Evolutionary conservation across 2,113 vertebrate genomes (phyloP), one percentile per base, ranked within the genome.

Genomic region (Pelvicachromis taeniatus): DNA sequence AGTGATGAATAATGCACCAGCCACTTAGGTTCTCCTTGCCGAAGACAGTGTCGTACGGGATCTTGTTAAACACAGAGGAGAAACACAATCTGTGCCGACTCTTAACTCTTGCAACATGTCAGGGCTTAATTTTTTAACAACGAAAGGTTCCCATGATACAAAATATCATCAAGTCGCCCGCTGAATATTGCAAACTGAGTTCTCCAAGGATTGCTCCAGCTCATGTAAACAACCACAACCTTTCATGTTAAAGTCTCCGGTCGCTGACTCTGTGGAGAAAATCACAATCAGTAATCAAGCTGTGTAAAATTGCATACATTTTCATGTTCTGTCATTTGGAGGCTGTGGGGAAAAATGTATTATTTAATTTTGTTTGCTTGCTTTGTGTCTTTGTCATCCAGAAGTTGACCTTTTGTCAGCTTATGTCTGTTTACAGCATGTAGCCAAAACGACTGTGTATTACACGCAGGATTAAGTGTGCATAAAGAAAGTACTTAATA

Each of bases 1-100:
- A 53, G 77, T 4, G 7, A 92, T 95, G 89, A 93, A 95, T 95
- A 89, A 92, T 95, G 86, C 77, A 95, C 35, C 45, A 31, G 75
- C 59, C 91, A 80, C 88, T 93, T 87, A 85, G 85, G 59, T 42
- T 77, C 40, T 61, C 54, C 80, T 16, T 9, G 77, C 82, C 55
- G 38, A 61, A 23, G 85, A 81, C 9, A 31, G 53, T 79, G 83
- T 78, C 80, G 58, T 59, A 4, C 19, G 70, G 86, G 82, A 87
- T 77, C 77, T 55, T 85, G 86, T 91, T 87, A 77, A 85, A 84
- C 91, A 84, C 42, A 11, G 59, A 77, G 80, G 29, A 68, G 86
- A 38, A 38, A 58, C 68, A 21, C 82, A 80, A 35, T 85, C 77
- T 35, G 81, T 75, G 54, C 31, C 12, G 3, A 86, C 31, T 85